phyloP scores from a whole-genome alignment of 2,113 vertebrate species.

The Vombatus ursinus region DNA sequence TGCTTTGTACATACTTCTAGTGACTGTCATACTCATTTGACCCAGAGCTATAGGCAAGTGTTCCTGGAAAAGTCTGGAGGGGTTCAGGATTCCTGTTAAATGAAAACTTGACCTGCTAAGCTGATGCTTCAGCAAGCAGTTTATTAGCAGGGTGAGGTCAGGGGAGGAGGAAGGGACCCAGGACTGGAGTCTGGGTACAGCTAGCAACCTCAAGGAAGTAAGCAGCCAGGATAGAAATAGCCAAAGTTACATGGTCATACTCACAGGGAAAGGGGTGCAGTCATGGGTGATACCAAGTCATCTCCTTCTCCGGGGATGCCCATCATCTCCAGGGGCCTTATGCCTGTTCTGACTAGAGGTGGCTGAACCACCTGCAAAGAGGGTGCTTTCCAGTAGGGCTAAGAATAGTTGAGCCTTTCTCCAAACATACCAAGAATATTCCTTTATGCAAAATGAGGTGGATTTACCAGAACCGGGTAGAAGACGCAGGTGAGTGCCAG shows the following conservation, averaged over 20 bases:
- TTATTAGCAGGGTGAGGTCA: too few species aligned
- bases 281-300: neutral
- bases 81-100: neutral
- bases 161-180: neutral
- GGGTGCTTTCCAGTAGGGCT: neutral
- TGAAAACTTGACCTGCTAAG: neutral
- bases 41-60: neutral
- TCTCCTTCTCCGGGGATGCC: neutral
- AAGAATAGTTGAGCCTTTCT: neutral
- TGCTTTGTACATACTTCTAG: neutral
- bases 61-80: neutral
- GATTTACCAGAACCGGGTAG: neutral
- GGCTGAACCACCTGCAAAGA: neutral
- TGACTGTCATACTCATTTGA: too few species aligned
- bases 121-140: neutral
- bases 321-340: neutral
- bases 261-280: neutral
- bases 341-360: neutral
- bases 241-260: neutral
- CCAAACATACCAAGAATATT: neutral
- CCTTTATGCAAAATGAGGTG: neutral
- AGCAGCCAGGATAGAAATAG: neutral
- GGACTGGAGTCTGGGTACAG: neutral
- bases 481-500: neutral
- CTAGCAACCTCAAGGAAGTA: neutral